Evolutionary conservation across 2,113 vertebrate species (phyloP).

Genomic region (Ahaetulla prasina): DNA sequence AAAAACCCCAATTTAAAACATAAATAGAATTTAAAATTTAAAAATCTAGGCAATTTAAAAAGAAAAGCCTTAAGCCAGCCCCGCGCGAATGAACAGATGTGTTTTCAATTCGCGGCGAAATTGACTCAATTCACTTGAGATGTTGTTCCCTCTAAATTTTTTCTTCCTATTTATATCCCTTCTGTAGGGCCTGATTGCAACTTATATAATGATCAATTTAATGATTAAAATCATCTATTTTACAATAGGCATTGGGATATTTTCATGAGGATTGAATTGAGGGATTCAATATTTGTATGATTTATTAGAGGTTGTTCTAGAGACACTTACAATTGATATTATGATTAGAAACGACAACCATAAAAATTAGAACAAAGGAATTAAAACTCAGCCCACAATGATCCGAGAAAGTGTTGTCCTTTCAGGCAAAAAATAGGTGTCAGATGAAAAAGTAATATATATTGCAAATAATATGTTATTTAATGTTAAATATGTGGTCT

Average conservation of each 20-base stretch:
- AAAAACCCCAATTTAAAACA: too few relatives aligned
- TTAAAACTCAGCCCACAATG: neutral
- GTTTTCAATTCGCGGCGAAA: too few relatives aligned
- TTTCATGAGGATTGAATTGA: constrained; percentile 19
- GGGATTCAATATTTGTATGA: constrained; percentile 1
- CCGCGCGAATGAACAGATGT: too few relatives aligned
- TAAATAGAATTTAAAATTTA: too few relatives aligned
- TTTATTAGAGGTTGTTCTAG: neutral
- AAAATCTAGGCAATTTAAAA: too few relatives aligned
- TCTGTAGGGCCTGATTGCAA: constrained; percentile 14
- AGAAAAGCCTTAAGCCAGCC: too few relatives aligned
- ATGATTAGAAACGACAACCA: constrained; percentile 12
- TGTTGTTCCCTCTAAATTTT: constrained; percentile 18
- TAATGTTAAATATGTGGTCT: neutral
- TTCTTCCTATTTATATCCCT: neutral
- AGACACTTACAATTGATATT: neutral
- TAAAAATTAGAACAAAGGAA: neutral
- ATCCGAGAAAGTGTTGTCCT: fast-evolving
- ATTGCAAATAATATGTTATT: neutral
- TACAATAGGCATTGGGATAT: constrained; percentile 4
- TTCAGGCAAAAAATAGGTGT: neutral
- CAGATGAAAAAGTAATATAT: neutral
- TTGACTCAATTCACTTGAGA: too few relatives aligned
- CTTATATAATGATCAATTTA: constrained; percentile 31
- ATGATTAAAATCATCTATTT: constrained; percentile 23